Conservation (phyloP, 2,797 vertebrate species). For the Schizopygopsis malacanthus region DNA sequence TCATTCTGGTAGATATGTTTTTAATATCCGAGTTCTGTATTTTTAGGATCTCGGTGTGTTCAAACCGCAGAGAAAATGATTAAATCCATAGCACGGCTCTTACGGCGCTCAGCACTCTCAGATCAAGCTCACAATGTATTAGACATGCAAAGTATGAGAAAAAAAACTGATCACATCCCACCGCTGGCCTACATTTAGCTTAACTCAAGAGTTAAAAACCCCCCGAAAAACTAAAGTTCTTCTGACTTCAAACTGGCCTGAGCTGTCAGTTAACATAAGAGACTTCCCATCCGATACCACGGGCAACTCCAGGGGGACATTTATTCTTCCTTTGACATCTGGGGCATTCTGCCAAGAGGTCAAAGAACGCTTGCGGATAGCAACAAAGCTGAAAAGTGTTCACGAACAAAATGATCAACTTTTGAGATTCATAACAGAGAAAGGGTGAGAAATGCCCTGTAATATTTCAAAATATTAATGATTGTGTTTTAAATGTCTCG, state of each 20-base stretch:
- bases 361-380: too few relatives aligned
- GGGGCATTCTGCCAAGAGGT: not conserved
- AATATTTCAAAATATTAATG: not conserved
- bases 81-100: slow-evolving; percentile 34
- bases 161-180: not conserved
- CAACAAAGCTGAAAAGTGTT: not conserved
- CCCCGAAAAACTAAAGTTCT: not conserved
- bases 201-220: not conserved
- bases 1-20: not conserved
- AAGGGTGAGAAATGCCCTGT: not conserved
- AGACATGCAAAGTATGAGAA: slow-evolving; percentile 35
- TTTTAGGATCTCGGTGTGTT: slow-evolving; percentile 6
- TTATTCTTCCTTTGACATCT: slow-evolving; percentile 24
- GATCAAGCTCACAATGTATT: slow-evolving; percentile 46
- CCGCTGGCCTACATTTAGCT: slow-evolving; percentile 47
- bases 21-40: slow-evolving; percentile 29
- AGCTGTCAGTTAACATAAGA: not conserved
- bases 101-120: slow-evolving; percentile 6
- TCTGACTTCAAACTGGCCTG: slow-evolving; percentile 4
- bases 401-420: not conserved
- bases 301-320: not conserved
- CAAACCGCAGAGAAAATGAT: slow-evolving; percentile 30
- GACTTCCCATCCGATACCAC: not conserved
- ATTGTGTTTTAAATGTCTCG: not conserved
- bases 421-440: not conserved